A percentile compares a stretch with the other conserved stretches of the same genome.
Evolutionary conservation across 2,888 invertebrate genomes (phyloP).

Genomic region (Pyrgus malvae): DNA sequence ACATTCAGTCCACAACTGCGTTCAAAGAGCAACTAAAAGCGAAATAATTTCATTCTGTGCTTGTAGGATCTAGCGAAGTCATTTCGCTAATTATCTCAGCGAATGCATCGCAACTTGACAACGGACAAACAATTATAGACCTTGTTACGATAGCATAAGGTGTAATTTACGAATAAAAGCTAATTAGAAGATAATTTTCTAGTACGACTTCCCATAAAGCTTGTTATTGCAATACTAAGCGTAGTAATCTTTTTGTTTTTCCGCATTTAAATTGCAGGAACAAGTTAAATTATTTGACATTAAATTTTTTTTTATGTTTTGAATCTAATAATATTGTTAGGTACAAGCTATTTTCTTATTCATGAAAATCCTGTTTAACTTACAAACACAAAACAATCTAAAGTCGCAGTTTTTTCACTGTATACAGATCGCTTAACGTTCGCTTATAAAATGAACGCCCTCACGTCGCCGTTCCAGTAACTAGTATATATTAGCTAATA

Average conservation of each 20-base stretch:
- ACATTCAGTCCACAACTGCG: neutral
- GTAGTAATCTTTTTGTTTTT: conserved; percentile 13
- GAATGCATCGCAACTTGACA: conserved; percentile 10
- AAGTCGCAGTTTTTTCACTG: too few relatives aligned
- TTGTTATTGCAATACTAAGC: conserved; percentile 11
- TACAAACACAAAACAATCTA: too few relatives aligned
- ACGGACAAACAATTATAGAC: conserved; percentile 9
- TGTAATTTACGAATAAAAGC: neutral
- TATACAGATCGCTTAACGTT: too few relatives aligned
- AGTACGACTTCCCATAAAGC: conserved; percentile 4
- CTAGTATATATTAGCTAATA: too few relatives aligned
- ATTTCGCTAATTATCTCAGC: conserved; percentile 14
- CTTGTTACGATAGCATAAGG: conserved; percentile 1
- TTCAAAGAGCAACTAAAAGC: neutral
- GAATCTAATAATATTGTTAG: too few relatives aligned
- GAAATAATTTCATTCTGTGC: conserved; percentile 1
- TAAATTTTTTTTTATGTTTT: too few relatives aligned
- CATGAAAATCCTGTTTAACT: too few relatives aligned
- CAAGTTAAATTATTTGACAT: too few relatives aligned
- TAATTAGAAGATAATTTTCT: conserved; percentile 16
- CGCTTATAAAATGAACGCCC: too few relatives aligned
- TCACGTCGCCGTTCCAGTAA: too few relatives aligned
- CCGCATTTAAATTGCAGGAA: conserved; percentile 4
- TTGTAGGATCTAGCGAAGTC: conserved; percentile 5
- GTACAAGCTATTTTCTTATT: too few relatives aligned